Base-by-base conservation (phyloP, 2,888 invertebrate species). In the Spatulosminthurus flaviceps region DNA sequence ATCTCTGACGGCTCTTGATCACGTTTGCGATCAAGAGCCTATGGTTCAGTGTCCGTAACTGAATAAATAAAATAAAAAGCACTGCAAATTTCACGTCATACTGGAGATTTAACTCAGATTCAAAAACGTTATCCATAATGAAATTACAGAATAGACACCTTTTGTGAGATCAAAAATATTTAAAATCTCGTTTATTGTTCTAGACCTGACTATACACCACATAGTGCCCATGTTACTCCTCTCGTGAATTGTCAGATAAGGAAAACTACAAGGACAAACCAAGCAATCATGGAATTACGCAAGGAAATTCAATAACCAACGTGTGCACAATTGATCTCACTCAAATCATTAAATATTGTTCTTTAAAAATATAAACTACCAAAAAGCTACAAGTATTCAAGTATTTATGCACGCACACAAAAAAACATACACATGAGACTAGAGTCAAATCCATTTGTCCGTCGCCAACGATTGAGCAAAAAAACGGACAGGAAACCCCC, bases 361-460 rank as follows among this genome's bases (percentile, higher is more conserved):
- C 5, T 51, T 11, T 51, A 51, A 2, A 51, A 19, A n/a, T 19
- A 51, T n/a, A 2, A 9, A 19, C 51, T 2, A 9, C 16, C 51
- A 51, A 2, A n/a, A n/a, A 13, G 51, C 51, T n/a, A 2, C 1
- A 51, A 19, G 51, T 41, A 41, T 41, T 9, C 41, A 41, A 9
- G 13, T 19, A n/a, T n/a, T 51, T 19, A 19, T 19, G 51, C 51
- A 51, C 51, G 13, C 41, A 41, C 13, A 41, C 7, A 9, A 19
- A 51, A 51, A 51, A 11, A 51, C 51, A 11, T 11, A 13, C 51
- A 51, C 7, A n/a, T 2, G n/a, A 4, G 16, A 2, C 5, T 19
- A 51, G 51, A 51, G n/a, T 51, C 16, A 51, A 51, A 51, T 51
- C 51, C 51, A 51, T 51, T 51, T 51, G 51, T 13, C n/a, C 51